Percentiles rank a stretch among this genome's conserved stretches.
phyloP scores from a whole-genome alignment of 2,113 vertebrate genomes.

The Illadopsis cleaveri region DNA sequence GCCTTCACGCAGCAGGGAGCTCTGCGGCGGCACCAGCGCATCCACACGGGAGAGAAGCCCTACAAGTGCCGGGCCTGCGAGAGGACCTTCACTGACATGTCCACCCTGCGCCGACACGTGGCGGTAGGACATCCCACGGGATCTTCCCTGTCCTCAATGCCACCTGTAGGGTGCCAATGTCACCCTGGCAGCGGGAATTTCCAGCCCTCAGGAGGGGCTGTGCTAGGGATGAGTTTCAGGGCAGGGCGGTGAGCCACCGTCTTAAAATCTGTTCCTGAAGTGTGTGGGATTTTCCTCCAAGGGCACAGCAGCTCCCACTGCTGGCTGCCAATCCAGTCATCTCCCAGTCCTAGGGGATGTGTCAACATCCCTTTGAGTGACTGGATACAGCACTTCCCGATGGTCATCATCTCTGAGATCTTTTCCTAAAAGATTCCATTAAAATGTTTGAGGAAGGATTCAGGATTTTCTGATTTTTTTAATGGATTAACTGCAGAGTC shows the following conservation, averaged over 20 bases:
- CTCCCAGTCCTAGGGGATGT: not conserved
- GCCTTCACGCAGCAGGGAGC: slow-evolving; percentile 71
- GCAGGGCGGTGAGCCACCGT: rapidly evolving
- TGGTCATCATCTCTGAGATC: rapidly evolving
- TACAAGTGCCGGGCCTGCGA: slow-evolving; percentile 69
- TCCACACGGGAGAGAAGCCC: slow-evolving; percentile 68
- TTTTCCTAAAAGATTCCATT: too few species aligned
- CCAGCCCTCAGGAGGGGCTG: rapidly evolving
- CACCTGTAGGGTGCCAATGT: rapidly evolving
- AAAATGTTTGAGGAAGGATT: rapidly evolving
- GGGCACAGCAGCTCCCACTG: not conserved
- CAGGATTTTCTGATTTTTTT: not conserved
- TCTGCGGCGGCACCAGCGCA: slow-evolving; percentile 69
- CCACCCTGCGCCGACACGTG: slow-evolving; percentile 64
- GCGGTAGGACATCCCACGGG: not conserved
- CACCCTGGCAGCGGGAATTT: not conserved
- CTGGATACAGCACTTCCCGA: not conserved
- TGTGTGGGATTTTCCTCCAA: rapidly evolving
- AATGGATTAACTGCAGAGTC: not conserved
- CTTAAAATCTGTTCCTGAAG: rapidly evolving
- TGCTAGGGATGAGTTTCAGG: not conserved
- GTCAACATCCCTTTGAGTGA: not conserved
- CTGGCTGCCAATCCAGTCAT: not conserved
- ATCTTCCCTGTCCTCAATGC: rapidly evolving
- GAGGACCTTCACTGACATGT: slow-evolving; percentile 68